Evolutionary conservation across 1,140 invertebrate species (phyloP), one percentile per base, ranked within the genome.

Genomic region (Orchesella cincta): DNA sequence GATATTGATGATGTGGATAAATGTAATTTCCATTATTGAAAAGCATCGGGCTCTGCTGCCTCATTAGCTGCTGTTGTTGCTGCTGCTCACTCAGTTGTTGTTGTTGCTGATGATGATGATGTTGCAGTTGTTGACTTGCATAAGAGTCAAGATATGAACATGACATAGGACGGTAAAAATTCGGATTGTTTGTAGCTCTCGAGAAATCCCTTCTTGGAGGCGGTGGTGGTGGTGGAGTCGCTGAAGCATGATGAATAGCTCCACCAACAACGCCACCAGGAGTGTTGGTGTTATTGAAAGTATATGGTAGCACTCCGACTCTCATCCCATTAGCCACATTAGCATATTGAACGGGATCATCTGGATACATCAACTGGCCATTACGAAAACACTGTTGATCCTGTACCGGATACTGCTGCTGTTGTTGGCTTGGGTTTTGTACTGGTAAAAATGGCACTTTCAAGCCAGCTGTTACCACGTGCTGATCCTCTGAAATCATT

Each of bases 121-220:
- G 8, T 33, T 67, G 62, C 31, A 14, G 14, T 5, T 31, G 62
- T 29, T 73, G 71, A 35, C 46, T 64, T 1, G 70, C 51, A 34
- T 76, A 80, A 0, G 77, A 74, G 54, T 82, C 79, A 18, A 82
- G 46, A 67, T 79, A 82, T 12, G 79, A 82, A 52, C 79, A 82
- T n/a, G 79, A 80, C 23, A 79, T 73, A 12, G 81, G 81, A 18
- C 81, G 76, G 36, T 82, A 82, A 70, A 82, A 79, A 70, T 80
- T 77, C 33, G 29, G 29, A 51, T 77, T 74, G 35, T 76, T 73
- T n/a, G 57, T 26, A 35, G 20, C 26, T 20, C 54, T 23, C 29
- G 35, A 20, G 46, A 64, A 80, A 71, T 79, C 78, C 18, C 81
- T 39, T 64, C 39, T 67, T 51, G 79, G 81, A 3, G 81, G 81